phyloP scores from a whole-genome alignment of 2,888 invertebrate genomes.

The Colostygia pectinataria region DNA sequence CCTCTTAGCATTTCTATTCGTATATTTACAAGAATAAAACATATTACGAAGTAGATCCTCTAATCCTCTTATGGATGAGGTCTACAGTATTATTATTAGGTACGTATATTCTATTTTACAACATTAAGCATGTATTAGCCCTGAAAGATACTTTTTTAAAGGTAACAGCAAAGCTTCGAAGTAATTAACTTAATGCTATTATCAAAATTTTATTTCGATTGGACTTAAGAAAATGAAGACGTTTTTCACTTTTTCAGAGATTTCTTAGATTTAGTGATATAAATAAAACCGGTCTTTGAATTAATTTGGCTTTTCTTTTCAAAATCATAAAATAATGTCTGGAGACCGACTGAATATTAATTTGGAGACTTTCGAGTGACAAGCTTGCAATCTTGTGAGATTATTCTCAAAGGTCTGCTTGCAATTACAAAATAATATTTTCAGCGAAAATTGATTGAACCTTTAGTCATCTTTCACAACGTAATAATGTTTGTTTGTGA shows the following conservation, averaged over 20 bases:
- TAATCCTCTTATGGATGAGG: slow-evolving; percentile 4
- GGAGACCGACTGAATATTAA: slow-evolving; percentile 31
- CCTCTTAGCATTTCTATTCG: not conserved
- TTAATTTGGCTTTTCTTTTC: slow-evolving; percentile 18
- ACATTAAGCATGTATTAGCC: no score
- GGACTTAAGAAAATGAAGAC: slow-evolving; percentile 21
- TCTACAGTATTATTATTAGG: no score
- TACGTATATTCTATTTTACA: no score
- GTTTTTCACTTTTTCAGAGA: slow-evolving; percentile 17
- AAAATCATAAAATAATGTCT: slow-evolving; percentile 18
- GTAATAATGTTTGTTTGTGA: not conserved
- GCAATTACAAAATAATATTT: slow-evolving; percentile 17
- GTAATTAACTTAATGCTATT: slow-evolving; percentile 23
- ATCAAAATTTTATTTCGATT: slow-evolving; percentile 21
- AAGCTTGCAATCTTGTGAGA: slow-evolving; percentile 25
- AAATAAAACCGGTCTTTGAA: slow-evolving; percentile 18
- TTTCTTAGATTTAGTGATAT: slow-evolving; percentile 21
- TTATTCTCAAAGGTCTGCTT: slow-evolving; percentile 22
- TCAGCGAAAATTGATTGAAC: slow-evolving; percentile 2
- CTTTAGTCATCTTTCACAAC: not conserved
- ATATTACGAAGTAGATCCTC: not conserved
- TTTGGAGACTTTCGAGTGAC: slow-evolving; percentile 27
- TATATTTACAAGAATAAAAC: slow-evolving; percentile 2
- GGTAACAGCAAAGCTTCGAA: slow-evolving; percentile 9
- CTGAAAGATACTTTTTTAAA: no score